Evolutionary conservation across 2,113 vertebrate genomes (phyloP).

Genomic region (Oostethus manadensis): DNA sequence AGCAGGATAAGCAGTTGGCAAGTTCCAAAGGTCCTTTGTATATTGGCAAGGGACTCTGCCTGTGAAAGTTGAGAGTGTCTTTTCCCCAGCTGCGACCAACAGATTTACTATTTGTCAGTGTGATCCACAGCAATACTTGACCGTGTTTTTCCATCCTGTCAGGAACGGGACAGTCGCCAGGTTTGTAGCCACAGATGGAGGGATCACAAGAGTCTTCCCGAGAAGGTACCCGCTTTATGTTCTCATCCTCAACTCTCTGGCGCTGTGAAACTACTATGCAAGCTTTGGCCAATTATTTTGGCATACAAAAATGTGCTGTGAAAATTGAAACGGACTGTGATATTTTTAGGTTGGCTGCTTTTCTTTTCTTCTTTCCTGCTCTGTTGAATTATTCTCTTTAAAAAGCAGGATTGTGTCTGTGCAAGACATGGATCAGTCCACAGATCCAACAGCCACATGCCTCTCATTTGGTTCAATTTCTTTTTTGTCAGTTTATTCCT

Average conservation of each 20-base stretch:
- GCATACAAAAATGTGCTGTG: slow-evolving; percentile 39
- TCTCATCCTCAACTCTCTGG: slow-evolving; percentile 9
- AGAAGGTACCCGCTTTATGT: slow-evolving; percentile 77
- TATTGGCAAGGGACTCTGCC: slow-evolving; percentile 23
- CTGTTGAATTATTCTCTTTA: slow-evolving; percentile 35
- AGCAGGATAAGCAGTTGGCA: not conserved
- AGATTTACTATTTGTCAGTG: slow-evolving; percentile 7
- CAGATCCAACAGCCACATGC: slow-evolving; percentile 27
- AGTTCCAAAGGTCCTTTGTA: not conserved
- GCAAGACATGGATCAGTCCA: slow-evolving; percentile 31
- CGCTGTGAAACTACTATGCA: not conserved
- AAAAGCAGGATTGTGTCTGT: slow-evolving; percentile 31
- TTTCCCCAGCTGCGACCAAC: slow-evolving; percentile 11
- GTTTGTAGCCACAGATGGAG: slow-evolving; percentile 95
- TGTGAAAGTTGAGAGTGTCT: slow-evolving; percentile 24
- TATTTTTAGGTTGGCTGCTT: slow-evolving; percentile 35
- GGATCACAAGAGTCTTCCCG: slow-evolving; percentile 92
- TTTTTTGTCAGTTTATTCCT: slow-evolving; percentile 17
- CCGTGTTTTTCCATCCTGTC: slow-evolving; percentile 36
- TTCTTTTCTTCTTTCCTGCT: slow-evolving; percentile 37
- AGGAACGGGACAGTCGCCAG: slow-evolving; percentile 85
- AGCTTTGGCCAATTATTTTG: slow-evolving; percentile 15
- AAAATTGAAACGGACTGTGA: slow-evolving; percentile 46
- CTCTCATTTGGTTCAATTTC: slow-evolving; percentile 37
- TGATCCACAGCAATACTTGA: slow-evolving; percentile 33